phyloP scores from a whole-genome alignment of 2,797 vertebrate species.

The Poecile montanus region DNA sequence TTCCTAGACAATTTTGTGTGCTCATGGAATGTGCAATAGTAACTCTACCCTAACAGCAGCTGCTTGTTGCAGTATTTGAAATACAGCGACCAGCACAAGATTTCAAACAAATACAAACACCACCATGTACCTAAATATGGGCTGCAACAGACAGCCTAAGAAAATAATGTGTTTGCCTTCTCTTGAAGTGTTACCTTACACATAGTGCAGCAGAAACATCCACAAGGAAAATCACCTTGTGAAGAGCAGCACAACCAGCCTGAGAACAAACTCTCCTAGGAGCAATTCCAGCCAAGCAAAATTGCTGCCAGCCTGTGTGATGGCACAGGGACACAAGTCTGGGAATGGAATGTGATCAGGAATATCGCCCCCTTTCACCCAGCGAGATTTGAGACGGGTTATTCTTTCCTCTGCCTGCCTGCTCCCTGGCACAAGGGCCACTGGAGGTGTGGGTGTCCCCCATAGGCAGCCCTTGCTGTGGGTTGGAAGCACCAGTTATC shows the following conservation, averaged over 20 bases:
- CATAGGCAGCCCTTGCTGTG: accelerated
- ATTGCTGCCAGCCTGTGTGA: neutral
- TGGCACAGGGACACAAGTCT: accelerated
- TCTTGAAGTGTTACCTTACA: neutral
- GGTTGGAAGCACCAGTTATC: neutral
- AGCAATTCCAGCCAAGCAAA: neutral
- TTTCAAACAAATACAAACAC: neutral
- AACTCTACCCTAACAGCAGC: neutral
- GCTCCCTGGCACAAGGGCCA: neutral
- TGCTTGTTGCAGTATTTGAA: neutral
- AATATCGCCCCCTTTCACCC: neutral
- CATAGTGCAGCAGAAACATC: neutral
- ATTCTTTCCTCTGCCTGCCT: neutral
- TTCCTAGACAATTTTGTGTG: neutral
- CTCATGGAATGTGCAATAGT: neutral
- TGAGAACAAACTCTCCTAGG: neutral
- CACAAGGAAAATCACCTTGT: neutral
- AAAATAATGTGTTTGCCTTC: neutral
- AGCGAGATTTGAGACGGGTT: neutral
- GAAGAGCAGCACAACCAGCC: neutral
- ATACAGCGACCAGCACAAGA: neutral
- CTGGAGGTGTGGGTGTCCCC: accelerated
- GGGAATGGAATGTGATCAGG: neutral
- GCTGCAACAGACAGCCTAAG: neutral
- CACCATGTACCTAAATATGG: neutral